Evolutionary conservation across 1,140 invertebrate species (phyloP).

Genomic region (Plectrocnemia conspersa): DNA sequence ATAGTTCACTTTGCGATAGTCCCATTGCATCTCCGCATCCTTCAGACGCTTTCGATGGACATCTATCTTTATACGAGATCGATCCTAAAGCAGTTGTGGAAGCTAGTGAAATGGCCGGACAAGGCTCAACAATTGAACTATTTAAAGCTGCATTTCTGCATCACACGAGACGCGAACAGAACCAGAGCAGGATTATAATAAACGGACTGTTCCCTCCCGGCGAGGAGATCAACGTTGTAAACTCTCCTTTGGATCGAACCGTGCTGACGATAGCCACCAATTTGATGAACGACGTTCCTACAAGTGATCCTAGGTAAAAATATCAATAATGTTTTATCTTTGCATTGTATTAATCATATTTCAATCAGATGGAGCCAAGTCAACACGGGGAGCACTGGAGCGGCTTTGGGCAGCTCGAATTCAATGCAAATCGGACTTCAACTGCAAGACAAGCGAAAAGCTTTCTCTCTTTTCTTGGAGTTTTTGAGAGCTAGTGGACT

Average conservation of each 20-base stretch:
- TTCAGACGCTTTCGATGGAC: conserved; percentile 50
- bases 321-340: not conserved
- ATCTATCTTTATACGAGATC: conserved; percentile 64
- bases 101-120: conserved; percentile 11
- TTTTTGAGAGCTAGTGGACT: conserved; percentile 74
- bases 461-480: conserved; percentile 64
- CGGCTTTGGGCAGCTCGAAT: conserved; percentile 56
- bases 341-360: conserved; percentile 4
- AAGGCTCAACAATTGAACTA: conserved; percentile 27
- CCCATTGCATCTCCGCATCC: conserved; percentile 45
- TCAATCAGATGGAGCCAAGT: conserved; percentile 37
- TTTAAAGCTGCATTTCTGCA: conserved; percentile 77
- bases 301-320: conserved; percentile 76
- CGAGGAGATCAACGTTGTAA: conserved; percentile 46
- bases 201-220: conserved; percentile 37
- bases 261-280: conserved; percentile 70
- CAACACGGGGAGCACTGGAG: conserved; percentile 27
- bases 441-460: conserved; percentile 79
- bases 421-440: conserved; percentile 80
- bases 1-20: conserved; percentile 43
- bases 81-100: conserved; percentile 65
- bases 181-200: conserved; percentile 51
- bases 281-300: conserved; percentile 82
- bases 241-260: conserved; percentile 60
- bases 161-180: conserved; percentile 53